Evolutionary conservation across 2,888 invertebrate species (phyloP).

Genomic region (Rhaphigaster nebulosa): DNA sequence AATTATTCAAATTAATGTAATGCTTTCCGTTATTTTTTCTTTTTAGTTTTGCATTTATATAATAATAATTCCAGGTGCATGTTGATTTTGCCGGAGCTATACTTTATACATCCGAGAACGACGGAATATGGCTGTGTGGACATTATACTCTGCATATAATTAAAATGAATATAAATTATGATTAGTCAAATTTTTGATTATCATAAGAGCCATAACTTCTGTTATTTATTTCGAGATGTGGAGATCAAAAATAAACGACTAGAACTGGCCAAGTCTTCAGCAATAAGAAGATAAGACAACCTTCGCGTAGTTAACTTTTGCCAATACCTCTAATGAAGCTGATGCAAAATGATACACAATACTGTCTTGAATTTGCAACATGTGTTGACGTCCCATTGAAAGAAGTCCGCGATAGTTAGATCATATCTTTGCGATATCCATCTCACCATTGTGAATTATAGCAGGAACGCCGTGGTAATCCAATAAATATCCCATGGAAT

Average conservation of each 20-base stretch:
- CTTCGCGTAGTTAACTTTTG: background rate
- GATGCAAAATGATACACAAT: background rate
- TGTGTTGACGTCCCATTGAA: background rate
- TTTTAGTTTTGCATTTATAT: too few species aligned
- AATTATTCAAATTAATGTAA: too few species aligned
- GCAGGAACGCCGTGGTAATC: background rate
- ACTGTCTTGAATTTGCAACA: background rate
- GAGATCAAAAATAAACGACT: background rate
- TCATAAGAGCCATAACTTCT: conserved; percentile 3
- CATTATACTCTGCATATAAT: background rate
- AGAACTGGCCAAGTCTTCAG: background rate
- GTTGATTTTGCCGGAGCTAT: background rate
- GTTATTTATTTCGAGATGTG: background rate
- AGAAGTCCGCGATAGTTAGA: background rate
- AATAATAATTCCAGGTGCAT: background rate
- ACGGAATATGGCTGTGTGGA: background rate
- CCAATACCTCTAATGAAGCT: background rate
- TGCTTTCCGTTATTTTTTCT: too few species aligned
- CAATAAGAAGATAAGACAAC: background rate
- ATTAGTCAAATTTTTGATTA: background rate
- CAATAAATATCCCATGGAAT: conserved; percentile 35
- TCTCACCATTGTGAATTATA: background rate
- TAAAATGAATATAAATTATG: background rate
- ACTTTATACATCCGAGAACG: background rate
- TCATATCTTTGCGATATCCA: background rate